These are phyloP conservation scores for Lophotriccus pileatus DNA, from an alignment of 2,797 vertebrate genomes.

Conservation along the genomic window DNA sequence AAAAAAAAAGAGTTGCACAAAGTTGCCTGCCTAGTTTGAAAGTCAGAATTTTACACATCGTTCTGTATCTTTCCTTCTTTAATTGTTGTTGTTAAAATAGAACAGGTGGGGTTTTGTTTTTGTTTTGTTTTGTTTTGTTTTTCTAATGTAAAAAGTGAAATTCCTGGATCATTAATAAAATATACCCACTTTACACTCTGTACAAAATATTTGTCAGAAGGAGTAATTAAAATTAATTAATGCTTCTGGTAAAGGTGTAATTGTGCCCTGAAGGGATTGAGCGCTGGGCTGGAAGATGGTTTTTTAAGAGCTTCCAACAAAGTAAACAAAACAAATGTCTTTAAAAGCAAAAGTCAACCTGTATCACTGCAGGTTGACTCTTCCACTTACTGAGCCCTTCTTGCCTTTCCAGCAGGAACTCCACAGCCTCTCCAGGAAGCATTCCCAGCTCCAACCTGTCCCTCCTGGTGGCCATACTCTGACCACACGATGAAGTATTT, in stretches of 20 bases:
- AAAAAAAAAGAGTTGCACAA: background rate
- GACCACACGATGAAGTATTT: background rate
- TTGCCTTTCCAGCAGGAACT: background rate
- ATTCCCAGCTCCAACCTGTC: background rate
- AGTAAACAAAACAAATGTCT: constrained; percentile 22
- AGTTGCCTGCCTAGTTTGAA: background rate
- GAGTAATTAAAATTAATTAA: constrained; percentile 40
- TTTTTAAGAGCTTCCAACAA: background rate
- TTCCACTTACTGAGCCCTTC: background rate
- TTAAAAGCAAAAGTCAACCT: background rate
- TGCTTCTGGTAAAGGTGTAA: constrained; percentile 11
- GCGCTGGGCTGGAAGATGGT: background rate
- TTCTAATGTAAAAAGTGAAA: background rate
- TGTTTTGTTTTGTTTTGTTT: accelerated
- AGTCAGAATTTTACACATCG: background rate
- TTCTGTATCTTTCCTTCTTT: background rate
- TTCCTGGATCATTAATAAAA: background rate
- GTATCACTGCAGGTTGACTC: background rate
- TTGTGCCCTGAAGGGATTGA: constrained; percentile 12
- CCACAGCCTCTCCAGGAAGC: background rate
- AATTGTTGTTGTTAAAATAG: background rate
- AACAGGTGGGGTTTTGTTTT: accelerated
- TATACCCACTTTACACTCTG: background rate
- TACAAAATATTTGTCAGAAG: constrained; percentile 8
- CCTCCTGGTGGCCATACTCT: background rate